Evolutionary conservation across 1,140 invertebrate species (phyloP).

Genomic region (Drosophila sucinea): DNA sequence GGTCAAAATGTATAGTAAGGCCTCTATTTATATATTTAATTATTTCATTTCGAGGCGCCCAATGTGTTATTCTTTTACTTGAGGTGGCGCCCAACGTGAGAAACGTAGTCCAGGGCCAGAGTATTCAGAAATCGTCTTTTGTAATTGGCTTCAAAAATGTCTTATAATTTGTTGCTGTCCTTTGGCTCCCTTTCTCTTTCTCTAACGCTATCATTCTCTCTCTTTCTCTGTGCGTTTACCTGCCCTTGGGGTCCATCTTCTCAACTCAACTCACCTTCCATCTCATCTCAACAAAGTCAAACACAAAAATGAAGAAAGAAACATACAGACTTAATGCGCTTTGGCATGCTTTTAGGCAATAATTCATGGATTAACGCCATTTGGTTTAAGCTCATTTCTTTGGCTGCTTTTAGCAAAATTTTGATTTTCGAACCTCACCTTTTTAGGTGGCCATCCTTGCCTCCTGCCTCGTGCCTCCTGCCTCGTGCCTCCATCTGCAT

Average conservation of each 20-base stretch:
- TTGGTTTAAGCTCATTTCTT: conserved; percentile 79
- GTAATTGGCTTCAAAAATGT: neutral
- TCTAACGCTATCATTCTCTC: neutral
- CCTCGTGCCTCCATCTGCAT: conserved; percentile 20
- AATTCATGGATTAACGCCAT: conserved; percentile 83
- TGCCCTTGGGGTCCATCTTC: conserved; percentile 27
- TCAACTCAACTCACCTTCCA: conserved; percentile 10
- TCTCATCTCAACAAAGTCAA: conserved; percentile 38
- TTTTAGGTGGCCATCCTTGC: conserved; percentile 40
- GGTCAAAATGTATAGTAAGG: no score
- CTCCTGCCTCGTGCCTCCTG: neutral
- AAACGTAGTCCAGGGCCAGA: neutral
- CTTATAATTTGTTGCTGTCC: conserved; percentile 4
- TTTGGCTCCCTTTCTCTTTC: neutral
- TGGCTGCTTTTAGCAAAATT: conserved; percentile 74
- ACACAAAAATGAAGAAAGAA: conserved; percentile 34
- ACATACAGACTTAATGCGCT: conserved; percentile 68
- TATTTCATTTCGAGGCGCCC: no score
- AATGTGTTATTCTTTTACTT: no score
- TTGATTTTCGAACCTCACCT: conserved; percentile 66
- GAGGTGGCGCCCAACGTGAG: no score
- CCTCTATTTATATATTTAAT: no score
- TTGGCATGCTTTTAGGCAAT: conserved; percentile 83
- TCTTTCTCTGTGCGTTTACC: conserved; percentile 20
- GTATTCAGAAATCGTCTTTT: neutral